A percentile compares a stretch with the other conserved stretches of the same genome.
These are phyloP conservation scores for Girardia tigrina DNA, from an alignment of 2,888 invertebrate species.

Conservation along the genomic window DNA sequence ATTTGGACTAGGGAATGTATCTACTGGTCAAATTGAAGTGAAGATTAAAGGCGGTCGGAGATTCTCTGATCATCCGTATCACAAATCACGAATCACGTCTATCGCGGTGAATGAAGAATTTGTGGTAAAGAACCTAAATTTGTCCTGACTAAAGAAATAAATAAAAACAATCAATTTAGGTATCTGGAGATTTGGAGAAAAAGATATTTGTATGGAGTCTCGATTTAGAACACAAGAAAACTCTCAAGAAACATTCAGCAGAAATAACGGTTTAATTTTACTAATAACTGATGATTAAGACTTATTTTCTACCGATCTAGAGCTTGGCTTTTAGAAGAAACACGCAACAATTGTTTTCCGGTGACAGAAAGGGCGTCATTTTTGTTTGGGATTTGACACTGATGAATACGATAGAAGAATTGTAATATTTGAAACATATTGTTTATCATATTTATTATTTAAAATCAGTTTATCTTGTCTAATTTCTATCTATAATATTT, in stretches of 20 bases:
- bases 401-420: not conserved
- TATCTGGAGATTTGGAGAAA: not conserved
- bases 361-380: not conserved
- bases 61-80: not conserved
- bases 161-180: not conserved
- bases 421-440: not conserved
- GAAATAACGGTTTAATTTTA: not conserved
- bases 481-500: no score
- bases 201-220: not conserved
- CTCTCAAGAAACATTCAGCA: not conserved
- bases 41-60: not conserved
- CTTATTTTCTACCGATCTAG: not conserved
- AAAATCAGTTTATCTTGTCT: no score
- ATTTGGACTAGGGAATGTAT: no score
- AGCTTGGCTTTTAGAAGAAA: not conserved
- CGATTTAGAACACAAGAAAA: not conserved
- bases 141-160: no score
- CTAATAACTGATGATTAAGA: not conserved
- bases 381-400: not conserved
- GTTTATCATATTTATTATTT: not conserved
- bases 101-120: not conserved
- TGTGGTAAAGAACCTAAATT: not conserved
- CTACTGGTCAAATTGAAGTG: not conserved
- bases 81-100: not conserved
- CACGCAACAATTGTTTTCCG: not conserved